Base-by-base conservation (phyloP, 1,140 invertebrate genomes). In the Condylostylus longicornis region DNA sequence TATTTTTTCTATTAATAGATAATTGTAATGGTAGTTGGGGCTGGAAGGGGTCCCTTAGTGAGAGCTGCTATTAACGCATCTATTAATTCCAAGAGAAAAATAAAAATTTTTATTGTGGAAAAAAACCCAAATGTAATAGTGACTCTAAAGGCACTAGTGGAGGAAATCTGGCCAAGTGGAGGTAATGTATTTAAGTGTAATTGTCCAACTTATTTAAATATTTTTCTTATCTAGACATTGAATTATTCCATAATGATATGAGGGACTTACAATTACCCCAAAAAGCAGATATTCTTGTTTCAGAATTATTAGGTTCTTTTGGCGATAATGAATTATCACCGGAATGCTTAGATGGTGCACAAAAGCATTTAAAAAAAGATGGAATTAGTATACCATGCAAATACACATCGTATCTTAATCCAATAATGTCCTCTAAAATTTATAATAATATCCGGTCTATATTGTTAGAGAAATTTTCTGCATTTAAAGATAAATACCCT, bases 281-380 rank as follows among this genome's bases (percentile, higher is more conserved):
- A 49, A 74, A 81, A 51, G 89, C 91, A 1, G 95, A 99, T 63
- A 91, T 99, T 42, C 63, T 99, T 20, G 82, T 99, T 2, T 97
- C 91, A 8, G 96, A 99, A 67, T 66, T 99, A 13, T 67, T 99
- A 7, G 79, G 96, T 5, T 98, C 94, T 8, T 98, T 98, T 70
- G 93, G 91, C 14, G 94, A 98, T 59, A 99, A 99, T 63, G 96
- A 99, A 67, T 70, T 99, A 1, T 95, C 89, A 2, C 96, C 96
- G 1, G 96, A 99, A 64, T 98, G 95, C 66, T 69, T 99, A 10
- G 91, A 98, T 69, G 91, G 93, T 5, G 90, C 89, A 10, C 77
- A 90, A 48, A 73, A 77, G 28, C 82, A 91, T 45, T 62, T 97
- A 1, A 91, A 87, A 68, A 72, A 77, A 30, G 78, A 79, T 66